Evolutionary conservation across 37 sponge, comb jelly and placozoan genomes (phyloP).

Genomic region (Bolinopsis microptera): DNA sequence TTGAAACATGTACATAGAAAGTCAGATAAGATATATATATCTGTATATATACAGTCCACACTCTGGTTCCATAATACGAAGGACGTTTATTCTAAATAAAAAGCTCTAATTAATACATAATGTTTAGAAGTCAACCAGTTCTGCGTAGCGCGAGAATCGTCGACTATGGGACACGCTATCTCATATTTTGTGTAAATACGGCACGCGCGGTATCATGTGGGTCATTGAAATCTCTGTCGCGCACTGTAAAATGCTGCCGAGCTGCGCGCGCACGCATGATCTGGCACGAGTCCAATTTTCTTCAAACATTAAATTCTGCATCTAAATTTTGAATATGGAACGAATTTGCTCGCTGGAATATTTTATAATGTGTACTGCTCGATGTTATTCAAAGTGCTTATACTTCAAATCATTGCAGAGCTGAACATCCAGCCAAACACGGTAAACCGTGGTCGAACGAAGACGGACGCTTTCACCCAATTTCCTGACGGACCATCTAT

Average conservation of each 20-base stretch:
- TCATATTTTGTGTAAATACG: neutral
- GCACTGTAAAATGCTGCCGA: neutral
- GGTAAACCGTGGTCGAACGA: neutral
- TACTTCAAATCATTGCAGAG: neutral
- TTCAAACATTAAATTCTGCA: neutral
- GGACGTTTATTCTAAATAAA: no score
- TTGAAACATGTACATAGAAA: no score
- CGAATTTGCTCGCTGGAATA: no score
- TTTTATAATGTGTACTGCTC: no score
- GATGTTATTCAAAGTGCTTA: neutral
- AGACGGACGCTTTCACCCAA: constrained; percentile 47
- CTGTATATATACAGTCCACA: no score
- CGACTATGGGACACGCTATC: neutral
- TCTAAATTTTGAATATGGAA: neutral
- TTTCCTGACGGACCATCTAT: constrained; percentile 31
- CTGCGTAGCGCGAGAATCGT: no score
- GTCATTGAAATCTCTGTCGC: neutral
- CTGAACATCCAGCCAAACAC: constrained; percentile 40
- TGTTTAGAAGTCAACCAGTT: no score
- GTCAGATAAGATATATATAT: no score
- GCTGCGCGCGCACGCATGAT: neutral
- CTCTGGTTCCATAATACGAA: no score
- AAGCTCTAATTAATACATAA: no score
- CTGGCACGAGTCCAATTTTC: neutral
- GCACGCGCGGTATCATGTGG: neutral